A percentile compares a stretch with the other conserved stretches of the same genome.
phyloP scores from a whole-genome alignment of 2,888 invertebrate species.

The Cremastinae sp. region DNA sequence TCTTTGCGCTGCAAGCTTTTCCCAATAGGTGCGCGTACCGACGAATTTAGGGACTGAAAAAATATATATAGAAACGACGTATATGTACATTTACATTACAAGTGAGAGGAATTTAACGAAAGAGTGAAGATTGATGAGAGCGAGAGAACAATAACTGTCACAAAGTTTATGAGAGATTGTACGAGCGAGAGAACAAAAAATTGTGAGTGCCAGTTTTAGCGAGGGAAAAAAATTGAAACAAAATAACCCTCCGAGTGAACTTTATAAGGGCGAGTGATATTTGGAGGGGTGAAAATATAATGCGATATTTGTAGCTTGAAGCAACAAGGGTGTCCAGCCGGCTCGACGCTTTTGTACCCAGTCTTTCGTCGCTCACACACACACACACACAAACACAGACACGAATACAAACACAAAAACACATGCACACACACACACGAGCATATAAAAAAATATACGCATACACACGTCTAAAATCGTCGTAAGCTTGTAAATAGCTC shows the following conservation, averaged over 20 bases:
- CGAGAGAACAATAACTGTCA: too few species aligned
- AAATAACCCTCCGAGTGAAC: too few species aligned
- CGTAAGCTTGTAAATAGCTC: constrained; percentile 9
- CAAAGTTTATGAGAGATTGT: too few species aligned
- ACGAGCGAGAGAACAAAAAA: too few species aligned
- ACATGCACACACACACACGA: constrained; percentile 4
- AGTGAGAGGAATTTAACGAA: background rate
- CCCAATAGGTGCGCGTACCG: constrained; percentile 26
- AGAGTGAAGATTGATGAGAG: too few species aligned
- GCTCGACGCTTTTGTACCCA: constrained; percentile 45
- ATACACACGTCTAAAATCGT: constrained; percentile 13
- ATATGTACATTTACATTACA: too few species aligned
- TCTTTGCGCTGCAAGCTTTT: constrained; percentile 34
- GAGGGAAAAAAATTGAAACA: too few species aligned
- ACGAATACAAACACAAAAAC: background rate
- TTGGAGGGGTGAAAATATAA: too few species aligned
- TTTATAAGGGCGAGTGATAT: too few species aligned
- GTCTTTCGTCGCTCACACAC: constrained; percentile 40
- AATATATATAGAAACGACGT: too few species aligned
- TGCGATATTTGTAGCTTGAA: background rate
- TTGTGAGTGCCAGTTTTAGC: too few species aligned
- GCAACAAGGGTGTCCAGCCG: constrained; percentile 12
- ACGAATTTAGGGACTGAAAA: background rate
- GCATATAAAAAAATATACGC: constrained; percentile 5
- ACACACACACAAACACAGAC: constrained; percentile 7